phyloP scores from a whole-genome alignment of 1,140 invertebrate species.

The Plectus sambesii region DNA sequence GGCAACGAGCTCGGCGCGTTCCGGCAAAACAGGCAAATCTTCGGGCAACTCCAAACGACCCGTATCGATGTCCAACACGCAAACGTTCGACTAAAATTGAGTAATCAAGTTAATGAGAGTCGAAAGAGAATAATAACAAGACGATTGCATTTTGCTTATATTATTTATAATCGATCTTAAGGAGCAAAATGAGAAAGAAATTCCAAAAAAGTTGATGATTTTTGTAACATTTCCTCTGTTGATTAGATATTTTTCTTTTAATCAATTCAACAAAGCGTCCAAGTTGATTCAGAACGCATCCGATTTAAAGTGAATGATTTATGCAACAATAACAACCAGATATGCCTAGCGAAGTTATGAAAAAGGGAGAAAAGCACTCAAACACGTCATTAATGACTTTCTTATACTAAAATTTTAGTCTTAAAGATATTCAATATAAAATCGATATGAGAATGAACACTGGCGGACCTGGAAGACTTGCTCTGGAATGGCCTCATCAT shows the following conservation, averaged over 20 bases:
- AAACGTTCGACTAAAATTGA: conserved; percentile 61
- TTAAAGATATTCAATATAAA: too few relatives aligned
- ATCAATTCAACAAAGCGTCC: too few relatives aligned
- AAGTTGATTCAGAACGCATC: neutral
- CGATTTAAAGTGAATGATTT: neutral
- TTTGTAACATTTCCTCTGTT: too few relatives aligned
- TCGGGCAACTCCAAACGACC: conserved; percentile 81
- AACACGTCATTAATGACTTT: conserved; percentile 3
- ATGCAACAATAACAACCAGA: too few relatives aligned
- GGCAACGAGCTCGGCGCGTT: conserved; percentile 62
- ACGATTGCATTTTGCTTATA: neutral
- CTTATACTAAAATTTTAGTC: conserved; percentile 9
- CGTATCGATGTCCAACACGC: conserved; percentile 89
- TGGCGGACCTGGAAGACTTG: conserved; percentile 55
- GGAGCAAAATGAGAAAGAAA: neutral
- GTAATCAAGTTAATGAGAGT: conserved; percentile 7
- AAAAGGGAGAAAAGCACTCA: too few relatives aligned
- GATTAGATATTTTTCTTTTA: too few relatives aligned
- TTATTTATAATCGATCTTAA: too few relatives aligned
- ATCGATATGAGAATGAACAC: conserved; percentile 22
- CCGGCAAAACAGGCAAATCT: conserved; percentile 82
- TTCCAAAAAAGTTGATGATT: too few relatives aligned
- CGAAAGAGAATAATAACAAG: neutral
- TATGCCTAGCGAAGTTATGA: too few relatives aligned
- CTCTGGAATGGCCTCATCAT: conserved; percentile 50